Base-by-base conservation (phyloP, 1,140 invertebrate genomes). In the Sipha flava region DNA sequence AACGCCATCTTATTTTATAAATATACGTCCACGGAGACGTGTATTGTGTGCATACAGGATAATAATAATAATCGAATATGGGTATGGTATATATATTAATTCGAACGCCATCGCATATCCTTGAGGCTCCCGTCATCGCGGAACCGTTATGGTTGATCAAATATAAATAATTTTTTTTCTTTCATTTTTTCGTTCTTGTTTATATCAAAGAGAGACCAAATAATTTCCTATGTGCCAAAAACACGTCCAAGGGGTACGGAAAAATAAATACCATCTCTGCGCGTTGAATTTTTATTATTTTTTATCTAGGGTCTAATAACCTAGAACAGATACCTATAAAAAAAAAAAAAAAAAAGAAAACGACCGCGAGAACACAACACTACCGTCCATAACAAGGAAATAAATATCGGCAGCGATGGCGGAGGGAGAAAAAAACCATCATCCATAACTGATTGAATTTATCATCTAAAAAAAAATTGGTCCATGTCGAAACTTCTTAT, bases 201-300 rank as follows among this genome's bases (percentile, higher is more conserved):
- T 3, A 43, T 7, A 37, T 64, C 31, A 37, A 66, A n/a, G n/a
- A 34, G 62, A 66, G n/a, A 66, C 62, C 62, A 34, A 66, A 37
- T 66, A 66, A 66, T 66, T 66, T 66, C 34, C 62, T 40, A 40
- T 12, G 62, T 40, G 62, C 62, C 62, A 66, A 66, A 66, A 66
- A 40, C 62, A 66, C 62, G 59, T 5, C 31, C 31, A 18, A 3
- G 31, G 31, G 10, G 9, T 34, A 21, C n/a, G 14, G 34, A 40
- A 40, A 14, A 66, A 64, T 64, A 64, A 64, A 66, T 66, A 66
- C 62, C 29, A 26, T n/a, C 26, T 31, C 7, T 16, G 18, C 29
- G 59, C 31, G 59, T 64, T 64, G n/a, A 40, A 40, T 40, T 66
- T 66, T 62, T 62, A 40, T 59, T 18, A 21, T 57, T 0, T 14